Evolutionary conservation across 2,888 invertebrate species (phyloP), one percentile per base, ranked within the genome.

Genomic region (Nomada ferruginata): DNA sequence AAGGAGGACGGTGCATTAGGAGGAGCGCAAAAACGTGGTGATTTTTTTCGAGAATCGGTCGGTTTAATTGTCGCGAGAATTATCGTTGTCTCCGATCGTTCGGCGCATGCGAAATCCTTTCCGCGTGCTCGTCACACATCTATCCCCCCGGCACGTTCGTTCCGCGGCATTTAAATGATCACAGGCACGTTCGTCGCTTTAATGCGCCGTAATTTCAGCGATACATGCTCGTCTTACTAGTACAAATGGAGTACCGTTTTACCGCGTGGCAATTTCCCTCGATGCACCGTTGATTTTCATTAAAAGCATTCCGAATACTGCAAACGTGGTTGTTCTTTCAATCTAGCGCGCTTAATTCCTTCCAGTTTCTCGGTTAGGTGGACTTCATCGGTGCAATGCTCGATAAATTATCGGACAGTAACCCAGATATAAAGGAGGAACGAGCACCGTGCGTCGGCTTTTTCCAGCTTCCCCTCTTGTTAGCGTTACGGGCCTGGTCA

Each of bases 131-230:
- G 72, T 75, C 75, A 55, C 83, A 68, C 73, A 53, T 75, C 65
- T 18, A 70, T 76, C 55, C 52, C 65, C 73, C 2, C 29, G 42
- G 74, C 84, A 86, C 87, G 80, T 82, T 70, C 77, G 76, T 79
- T 64, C 44, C 60, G 23, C 55, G 73, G 66, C 82, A 71, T 82
- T 78, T 79, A 77, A 85, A 87, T 86, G 75, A 79, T 79, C 87
- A 52, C 80, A 60, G 75, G 63, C 82, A 82, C 85, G 85, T 87
- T 79, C 75, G 79, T 72, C 66, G 65, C 75, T 71, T 81, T 87
- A 83, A 87, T 81, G 74, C 83, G 75, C 63, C 60, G 86, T 78
- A 85, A 86, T 87, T 80, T 87, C 68, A 53, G 52, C 76, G 73
- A 76, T 82, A 76, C 76, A 55, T 20, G 68, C 59, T 61, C 76